A percentile compares a stretch with the other conserved stretches of the same genome.
These are phyloP conservation scores for Psylliodes chrysocephalus DNA, from an alignment of 2,888 invertebrate species.

Conservation along the genomic window DNA sequence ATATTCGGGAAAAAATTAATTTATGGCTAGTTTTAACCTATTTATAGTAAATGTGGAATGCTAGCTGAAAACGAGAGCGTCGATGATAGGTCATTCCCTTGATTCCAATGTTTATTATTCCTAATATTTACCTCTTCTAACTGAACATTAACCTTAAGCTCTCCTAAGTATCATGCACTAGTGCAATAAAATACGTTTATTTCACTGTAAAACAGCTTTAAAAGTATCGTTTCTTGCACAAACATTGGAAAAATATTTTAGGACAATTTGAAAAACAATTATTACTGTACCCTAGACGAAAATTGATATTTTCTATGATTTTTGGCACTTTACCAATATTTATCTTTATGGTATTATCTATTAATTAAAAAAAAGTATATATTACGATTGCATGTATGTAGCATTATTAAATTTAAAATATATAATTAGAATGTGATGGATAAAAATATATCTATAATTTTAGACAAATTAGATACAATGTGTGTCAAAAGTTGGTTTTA, in stretches of 20 bases:
- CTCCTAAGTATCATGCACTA: conserved; percentile 1
- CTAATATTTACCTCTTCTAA: background rate
- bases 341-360: background rate
- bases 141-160: conserved; percentile 1
- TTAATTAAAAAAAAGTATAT: conserved; percentile 8
- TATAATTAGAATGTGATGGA: conserved; percentile 26
- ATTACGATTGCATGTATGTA: conserved; percentile 45
- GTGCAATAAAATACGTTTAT: background rate
- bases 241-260: background rate
- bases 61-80: too few relatives aligned
- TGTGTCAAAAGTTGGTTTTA: conserved; percentile 10
- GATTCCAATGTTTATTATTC: too few relatives aligned
- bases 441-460: conserved; percentile 26
- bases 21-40: too few relatives aligned
- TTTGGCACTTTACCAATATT: background rate
- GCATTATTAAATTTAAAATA: conserved; percentile 44
- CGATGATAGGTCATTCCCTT: too few relatives aligned
- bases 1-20: too few relatives aligned
- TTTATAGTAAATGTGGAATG: too few relatives aligned
- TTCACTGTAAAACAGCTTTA: background rate
- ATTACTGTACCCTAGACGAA: background rate
- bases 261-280: background rate
- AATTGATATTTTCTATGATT: background rate
- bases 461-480: conserved; percentile 11
- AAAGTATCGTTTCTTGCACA: too few relatives aligned